Percentiles rank a stretch among this genome's conserved stretches.
These are phyloP conservation scores for Clunio marinus DNA, from an alignment of 2,888 invertebrate genomes.

Conservation along the genomic window DNA sequence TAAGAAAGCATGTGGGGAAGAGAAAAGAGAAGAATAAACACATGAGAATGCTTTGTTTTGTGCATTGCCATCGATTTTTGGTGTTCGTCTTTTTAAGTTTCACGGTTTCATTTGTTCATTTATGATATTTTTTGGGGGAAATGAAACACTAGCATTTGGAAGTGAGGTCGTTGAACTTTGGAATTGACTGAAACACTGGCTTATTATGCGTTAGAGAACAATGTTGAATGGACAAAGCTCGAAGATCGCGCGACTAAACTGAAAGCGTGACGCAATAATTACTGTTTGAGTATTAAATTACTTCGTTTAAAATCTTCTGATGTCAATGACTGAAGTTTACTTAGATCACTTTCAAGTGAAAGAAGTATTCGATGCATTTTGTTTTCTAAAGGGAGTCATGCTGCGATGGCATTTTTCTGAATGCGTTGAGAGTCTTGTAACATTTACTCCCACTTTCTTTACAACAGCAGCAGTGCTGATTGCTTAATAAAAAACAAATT, in stretches of 20 bases:
- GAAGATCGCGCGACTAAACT: background rate
- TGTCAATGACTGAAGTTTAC: too few relatives aligned
- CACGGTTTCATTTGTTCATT: too few relatives aligned
- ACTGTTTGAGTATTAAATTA: background rate
- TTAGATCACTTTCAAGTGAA: too few relatives aligned
- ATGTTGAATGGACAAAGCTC: background rate
- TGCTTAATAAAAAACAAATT: conserved; percentile 1
- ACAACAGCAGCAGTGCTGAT: too few relatives aligned
- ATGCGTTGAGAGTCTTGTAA: too few relatives aligned
- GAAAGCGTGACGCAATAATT: conserved; percentile 14
- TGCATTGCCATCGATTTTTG: conserved; percentile 6
- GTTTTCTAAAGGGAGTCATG: too few relatives aligned
- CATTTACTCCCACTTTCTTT: too few relatives aligned
- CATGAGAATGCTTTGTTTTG: background rate
- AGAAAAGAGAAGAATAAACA: background rate
- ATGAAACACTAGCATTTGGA: background rate
- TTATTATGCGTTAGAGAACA: background rate
- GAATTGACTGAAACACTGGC: background rate
- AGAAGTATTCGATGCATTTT: too few relatives aligned
- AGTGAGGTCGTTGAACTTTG: background rate
- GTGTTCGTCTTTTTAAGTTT: too few relatives aligned
- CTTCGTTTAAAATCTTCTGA: background rate
- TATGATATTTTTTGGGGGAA: background rate
- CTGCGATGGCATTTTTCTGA: too few relatives aligned
- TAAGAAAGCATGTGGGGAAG: too few relatives aligned